Evolutionary conservation across 2,113 vertebrate species (phyloP).

Genomic region (Sphaerodactylus townsendi): DNA sequence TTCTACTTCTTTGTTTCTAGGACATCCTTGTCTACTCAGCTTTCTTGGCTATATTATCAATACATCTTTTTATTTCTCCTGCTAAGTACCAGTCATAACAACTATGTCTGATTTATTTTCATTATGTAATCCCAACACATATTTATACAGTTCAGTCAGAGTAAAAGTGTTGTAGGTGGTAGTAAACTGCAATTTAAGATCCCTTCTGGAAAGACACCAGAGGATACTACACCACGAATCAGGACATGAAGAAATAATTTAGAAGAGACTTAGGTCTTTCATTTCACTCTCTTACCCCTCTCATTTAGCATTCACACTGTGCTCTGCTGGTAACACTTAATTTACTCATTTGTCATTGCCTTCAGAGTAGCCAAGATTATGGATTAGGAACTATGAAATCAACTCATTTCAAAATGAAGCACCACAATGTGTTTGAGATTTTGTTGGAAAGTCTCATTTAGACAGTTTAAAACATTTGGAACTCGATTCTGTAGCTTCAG

Average conservation of each 20-base stretch:
- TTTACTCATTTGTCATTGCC: neutral
- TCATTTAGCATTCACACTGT: rapidly evolving
- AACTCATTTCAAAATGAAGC: constrained; percentile 24
- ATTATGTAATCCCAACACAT: neutral
- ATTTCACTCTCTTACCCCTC: neutral
- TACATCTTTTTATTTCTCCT: neutral
- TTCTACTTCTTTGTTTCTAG: no score
- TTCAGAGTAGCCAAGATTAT: constrained; percentile 26
- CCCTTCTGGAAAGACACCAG: neutral
- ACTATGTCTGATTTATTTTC: neutral
- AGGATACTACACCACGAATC: neutral
- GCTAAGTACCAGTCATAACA: neutral
- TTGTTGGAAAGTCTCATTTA: constrained; percentile 35
- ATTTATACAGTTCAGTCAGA: neutral
- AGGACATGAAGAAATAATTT: neutral
- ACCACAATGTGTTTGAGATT: constrained; percentile 7
- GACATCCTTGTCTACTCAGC: neutral
- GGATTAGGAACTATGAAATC: constrained; percentile 27
- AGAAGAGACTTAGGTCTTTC: neutral
- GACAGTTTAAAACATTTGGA: constrained; percentile 20
- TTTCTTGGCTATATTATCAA: neutral
- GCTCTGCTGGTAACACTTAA: neutral
- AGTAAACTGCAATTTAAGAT: neutral
- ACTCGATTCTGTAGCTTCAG: neutral
- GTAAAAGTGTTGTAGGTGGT: neutral